Conservation (phyloP, 2,888 invertebrate species). For the Netelia fuscicornis region DNA sequence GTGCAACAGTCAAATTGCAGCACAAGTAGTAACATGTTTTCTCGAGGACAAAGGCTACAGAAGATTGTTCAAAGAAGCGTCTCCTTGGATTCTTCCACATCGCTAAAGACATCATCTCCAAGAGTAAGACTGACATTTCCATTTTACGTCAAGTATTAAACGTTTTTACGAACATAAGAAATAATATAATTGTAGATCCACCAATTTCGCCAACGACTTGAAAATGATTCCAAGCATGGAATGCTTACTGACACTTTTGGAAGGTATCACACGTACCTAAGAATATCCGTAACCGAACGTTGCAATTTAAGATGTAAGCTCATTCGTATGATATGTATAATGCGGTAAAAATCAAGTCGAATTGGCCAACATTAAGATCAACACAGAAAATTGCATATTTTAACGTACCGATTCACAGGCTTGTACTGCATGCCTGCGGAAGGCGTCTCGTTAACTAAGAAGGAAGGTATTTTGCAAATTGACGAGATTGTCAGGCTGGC, state of each 20-base stretch:
- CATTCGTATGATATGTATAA: not conserved
- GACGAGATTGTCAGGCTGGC: slow-evolving; percentile 93
- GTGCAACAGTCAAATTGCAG: too few species aligned
- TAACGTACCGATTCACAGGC: slow-evolving; percentile 87
- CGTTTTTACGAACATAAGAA: not conserved
- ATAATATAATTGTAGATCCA: slow-evolving; percentile 77
- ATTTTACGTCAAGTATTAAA: too few species aligned
- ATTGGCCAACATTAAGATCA: slow-evolving; percentile 14
- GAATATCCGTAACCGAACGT: slow-evolving; percentile 97
- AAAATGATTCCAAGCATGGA: slow-evolving; percentile 65
- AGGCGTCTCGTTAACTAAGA: slow-evolving; percentile 94
- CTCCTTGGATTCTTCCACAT: slow-evolving; percentile 38
- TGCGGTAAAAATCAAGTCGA: not conserved
- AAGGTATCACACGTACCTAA: slow-evolving; percentile 95
- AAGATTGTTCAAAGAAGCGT: slow-evolving; percentile 48
- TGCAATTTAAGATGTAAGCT: slow-evolving; percentile 99
- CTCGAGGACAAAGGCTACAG: slow-evolving; percentile 23
- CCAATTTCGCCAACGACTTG: slow-evolving; percentile 75
- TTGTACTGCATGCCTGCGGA: slow-evolving; percentile 99
- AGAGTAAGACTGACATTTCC: slow-evolving; percentile 53
- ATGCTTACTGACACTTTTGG: slow-evolving; percentile 93
- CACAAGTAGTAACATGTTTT: slow-evolving; percentile 41
- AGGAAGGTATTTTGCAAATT: slow-evolving; percentile 90
- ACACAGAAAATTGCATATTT: slow-evolving; percentile 4
- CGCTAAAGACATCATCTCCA: slow-evolving; percentile 49